phyloP scores from a whole-genome alignment of 2,888 invertebrate genomes.

The Sisyra terminalis region DNA sequence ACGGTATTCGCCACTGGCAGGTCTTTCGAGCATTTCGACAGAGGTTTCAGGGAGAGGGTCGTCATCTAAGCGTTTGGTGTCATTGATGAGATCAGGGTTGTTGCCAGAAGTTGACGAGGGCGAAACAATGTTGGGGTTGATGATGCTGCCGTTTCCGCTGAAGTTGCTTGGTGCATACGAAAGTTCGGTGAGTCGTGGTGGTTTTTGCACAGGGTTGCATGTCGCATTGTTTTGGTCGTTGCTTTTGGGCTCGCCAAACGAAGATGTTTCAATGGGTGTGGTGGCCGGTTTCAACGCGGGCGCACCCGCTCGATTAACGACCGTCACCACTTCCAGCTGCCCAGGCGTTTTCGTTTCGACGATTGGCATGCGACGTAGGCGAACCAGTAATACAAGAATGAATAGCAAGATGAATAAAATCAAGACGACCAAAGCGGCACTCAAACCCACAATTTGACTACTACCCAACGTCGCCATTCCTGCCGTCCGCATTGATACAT shows the following conservation, averaged over 20 bases:
- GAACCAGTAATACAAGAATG: slow-evolving; percentile 55
- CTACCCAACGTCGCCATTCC: slow-evolving; percentile 69
- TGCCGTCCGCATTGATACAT: slow-evolving; percentile 58
- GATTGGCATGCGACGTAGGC: slow-evolving; percentile 55
- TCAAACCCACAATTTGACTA: slow-evolving; percentile 72
- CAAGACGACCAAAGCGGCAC: slow-evolving; percentile 63
- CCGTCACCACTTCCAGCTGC: slow-evolving; percentile 52
- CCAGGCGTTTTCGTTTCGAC: slow-evolving; percentile 64
- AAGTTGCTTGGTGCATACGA: slow-evolving; percentile 52
- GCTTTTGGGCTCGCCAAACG: slow-evolving; percentile 25
- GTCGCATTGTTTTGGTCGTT: slow-evolving; percentile 24
- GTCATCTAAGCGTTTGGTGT: slow-evolving; percentile 51
- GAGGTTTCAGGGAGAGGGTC: slow-evolving; percentile 26
- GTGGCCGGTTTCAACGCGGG: slow-evolving; percentile 23
- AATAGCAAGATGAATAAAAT: slow-evolving; percentile 57
- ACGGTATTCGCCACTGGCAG: slow-evolving; percentile 62
- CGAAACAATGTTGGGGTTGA: slow-evolving; percentile 50
- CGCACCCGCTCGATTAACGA: slow-evolving; percentile 34
- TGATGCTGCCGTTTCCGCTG: slow-evolving; percentile 46
- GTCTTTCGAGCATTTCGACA: slow-evolving; percentile 25
- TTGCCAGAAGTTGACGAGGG: slow-evolving; percentile 59
- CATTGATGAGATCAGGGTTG: slow-evolving; percentile 74
- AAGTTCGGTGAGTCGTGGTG: slow-evolving; percentile 48
- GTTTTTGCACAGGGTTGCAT: slow-evolving; percentile 54
- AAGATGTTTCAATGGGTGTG: slow-evolving; percentile 34